Evolutionary conservation across 2,888 invertebrate genomes (phyloP), one percentile per base, ranked within the genome.

Genomic region (Eilema depressum): DNA sequence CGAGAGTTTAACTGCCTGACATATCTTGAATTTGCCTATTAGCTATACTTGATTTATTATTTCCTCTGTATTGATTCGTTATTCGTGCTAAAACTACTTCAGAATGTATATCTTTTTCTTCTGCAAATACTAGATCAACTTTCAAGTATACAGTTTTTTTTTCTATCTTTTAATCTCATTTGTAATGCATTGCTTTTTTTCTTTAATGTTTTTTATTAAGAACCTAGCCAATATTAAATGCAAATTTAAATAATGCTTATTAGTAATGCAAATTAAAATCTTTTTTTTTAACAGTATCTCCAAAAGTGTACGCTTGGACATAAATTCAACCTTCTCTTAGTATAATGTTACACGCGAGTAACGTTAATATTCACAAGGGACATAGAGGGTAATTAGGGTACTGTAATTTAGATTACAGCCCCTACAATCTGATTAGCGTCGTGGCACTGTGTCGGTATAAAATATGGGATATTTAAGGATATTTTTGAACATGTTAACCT

Each of bases 351-450:
- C 68, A 57, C 70, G 59, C 61, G 70, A 62, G 25, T 71, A 62
- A 61, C 73, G 75, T 77, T 76, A 75, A 83, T 80, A 83, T 82
- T 77, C 82, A 83, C 61, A 68, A 82, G 77, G 82, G 80, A 77
- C 80, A 72, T 71, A 69, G 71, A 70, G 71, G 59, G 70, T 82
- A 82, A 82, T 83, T 76, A 83, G 75, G 73, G 77, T 65, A 71
- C 73, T 60, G 70, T 79, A 77, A 82, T 82, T 82, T 74, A 82
- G 75, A 83, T 83, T 83, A 81, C 64, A 73, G 72, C 82, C 84
- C 77, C 73, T 69, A 69, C 68, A 82, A 82, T 82, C 80, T 77
- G 82, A 79, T 82, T 82, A 82, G 75, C 76, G 76, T 80, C 65
- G 69, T 66, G 74, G 68, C 70, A 74, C 74, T 77, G 82, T 69